Conservation (phyloP, 2,113 vertebrate species). For the Naja naja region DNA sequence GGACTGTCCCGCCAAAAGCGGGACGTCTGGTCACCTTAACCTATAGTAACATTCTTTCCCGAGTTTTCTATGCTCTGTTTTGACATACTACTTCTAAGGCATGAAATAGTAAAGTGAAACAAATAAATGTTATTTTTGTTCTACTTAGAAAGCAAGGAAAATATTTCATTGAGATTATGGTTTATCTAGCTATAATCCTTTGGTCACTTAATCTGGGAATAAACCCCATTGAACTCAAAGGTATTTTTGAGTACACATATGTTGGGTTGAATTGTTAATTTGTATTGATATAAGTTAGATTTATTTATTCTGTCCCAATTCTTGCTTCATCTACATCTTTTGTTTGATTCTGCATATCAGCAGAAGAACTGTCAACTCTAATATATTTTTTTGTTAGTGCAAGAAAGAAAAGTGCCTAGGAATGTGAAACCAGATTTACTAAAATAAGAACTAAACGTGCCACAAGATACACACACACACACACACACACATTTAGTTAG, state of each 20-base stretch:
- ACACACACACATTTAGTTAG: background rate
- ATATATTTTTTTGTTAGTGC: background rate
- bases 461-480: background rate
- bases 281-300: background rate
- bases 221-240: background rate
- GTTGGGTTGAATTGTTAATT: background rate
- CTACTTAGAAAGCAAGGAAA: background rate
- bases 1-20: too few relatives aligned
- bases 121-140: background rate
- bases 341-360: background rate
- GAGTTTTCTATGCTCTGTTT: background rate
- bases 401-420: background rate
- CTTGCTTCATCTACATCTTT: background rate
- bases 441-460: background rate
- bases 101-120: accelerated
- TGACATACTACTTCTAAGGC: accelerated
- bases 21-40: too few relatives aligned
- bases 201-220: background rate
- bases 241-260: background rate
- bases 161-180: background rate
- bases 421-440: background rate
- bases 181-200: background rate
- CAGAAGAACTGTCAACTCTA: background rate
- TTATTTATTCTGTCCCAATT: background rate
- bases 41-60: background rate